Base-by-base conservation (phyloP, 2,888 invertebrate genomes). In the Ceraclea dissimilis region DNA sequence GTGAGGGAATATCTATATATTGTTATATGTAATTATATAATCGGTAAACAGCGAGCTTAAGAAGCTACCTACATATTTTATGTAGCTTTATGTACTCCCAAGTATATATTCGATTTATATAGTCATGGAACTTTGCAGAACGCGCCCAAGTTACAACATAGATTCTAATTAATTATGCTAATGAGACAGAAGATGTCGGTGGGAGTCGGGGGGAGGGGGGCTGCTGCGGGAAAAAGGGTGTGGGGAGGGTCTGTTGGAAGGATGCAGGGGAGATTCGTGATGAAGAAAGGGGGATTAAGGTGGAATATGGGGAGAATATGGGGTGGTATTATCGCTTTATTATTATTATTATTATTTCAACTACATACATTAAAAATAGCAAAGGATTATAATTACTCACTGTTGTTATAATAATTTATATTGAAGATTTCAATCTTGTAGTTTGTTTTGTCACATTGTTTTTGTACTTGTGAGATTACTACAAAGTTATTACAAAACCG, bases 161-260 rank as follows among this genome's bases (percentile, higher is more conserved):
- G 60, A 62, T 62, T 62, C 60, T 60, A 62, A 62, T 60, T 62
- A 62, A 62, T 60, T 62, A 62, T 60, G 62, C 62, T 60, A 62
- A 62, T 60, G 62, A 60, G 60, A 60, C 57, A 59, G 58, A 63
- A 60, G 54, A 62, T 46, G 54, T 49, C 54, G 31, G 49, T 39
- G 16, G 48, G 57, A 13, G n/a, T 51, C 54, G 51, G 43, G 54
- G 34, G 49, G 47, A 33, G 34, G 63, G 63, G 62, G 52, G 49
- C 18, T 53, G 49, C 18, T 53, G 48, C 52, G 56, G 57, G 50
- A 50, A 54, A 18, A 19, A 20, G 46, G 46, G 46, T 2, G 20
- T 46, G 46, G 46, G 46, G 18, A 18, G 20, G 46, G 46, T 4
- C 39, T 39, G 13, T 13, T 39, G 39, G 39, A 39, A 39, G 39